phyloP scores from a whole-genome alignment of 2,888 invertebrate species.

The Adelognathus sp. region DNA sequence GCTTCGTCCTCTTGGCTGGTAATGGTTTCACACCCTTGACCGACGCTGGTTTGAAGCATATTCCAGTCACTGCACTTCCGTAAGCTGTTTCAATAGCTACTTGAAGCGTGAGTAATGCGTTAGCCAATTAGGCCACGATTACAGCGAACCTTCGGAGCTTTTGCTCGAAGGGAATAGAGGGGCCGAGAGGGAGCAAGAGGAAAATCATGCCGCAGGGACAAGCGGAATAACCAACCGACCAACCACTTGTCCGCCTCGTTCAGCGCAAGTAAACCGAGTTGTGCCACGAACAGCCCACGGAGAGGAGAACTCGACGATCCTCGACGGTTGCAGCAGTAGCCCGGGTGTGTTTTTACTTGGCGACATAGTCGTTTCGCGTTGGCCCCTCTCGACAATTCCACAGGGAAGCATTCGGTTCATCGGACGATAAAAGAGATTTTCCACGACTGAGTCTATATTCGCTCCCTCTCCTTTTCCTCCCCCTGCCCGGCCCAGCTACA shows the following conservation, averaged over 20 bases:
- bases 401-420: constrained; percentile 12
- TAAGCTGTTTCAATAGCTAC: constrained; percentile 40
- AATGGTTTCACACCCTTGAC: constrained; percentile 42
- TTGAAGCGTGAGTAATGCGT: constrained; percentile 49
- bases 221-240: constrained; percentile 11
- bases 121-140: constrained; percentile 38
- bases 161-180: not conserved
- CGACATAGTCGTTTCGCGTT: not conserved
- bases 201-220: constrained; percentile 10
- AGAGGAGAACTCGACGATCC: not conserved
- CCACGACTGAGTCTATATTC: constrained; percentile 6
- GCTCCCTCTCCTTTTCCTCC: not conserved
- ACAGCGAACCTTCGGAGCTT: not conserved
- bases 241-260: not conserved
- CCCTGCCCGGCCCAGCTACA: not conserved
- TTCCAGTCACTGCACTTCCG: not conserved
- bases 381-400: constrained; percentile 3
- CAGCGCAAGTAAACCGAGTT: not conserved
- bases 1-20: constrained; percentile 8
- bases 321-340: not conserved
- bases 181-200: not conserved
- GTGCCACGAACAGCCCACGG: not conserved
- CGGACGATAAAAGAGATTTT: constrained; percentile 42
- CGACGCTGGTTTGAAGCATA: constrained; percentile 29
- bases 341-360: constrained; percentile 10